Evolutionary conservation across 2,113 vertebrate species (phyloP).

Genomic region (Chlamydotis undulata): DNA sequence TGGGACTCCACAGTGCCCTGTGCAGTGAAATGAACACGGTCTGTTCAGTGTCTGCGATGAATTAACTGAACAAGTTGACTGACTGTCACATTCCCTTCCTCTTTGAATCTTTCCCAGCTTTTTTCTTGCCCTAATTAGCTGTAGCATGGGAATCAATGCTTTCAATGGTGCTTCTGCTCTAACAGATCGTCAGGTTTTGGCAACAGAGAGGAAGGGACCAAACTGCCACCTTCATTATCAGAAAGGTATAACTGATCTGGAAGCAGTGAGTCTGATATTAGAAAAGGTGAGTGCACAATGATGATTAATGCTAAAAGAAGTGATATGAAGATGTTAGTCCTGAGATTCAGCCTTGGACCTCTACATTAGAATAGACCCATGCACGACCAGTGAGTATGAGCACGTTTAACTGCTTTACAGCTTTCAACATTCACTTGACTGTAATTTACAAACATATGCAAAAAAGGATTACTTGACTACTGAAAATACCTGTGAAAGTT

Average conservation of each 20-base stretch:
- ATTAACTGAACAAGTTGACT: not conserved
- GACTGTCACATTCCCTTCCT: not conserved
- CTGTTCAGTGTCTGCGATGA: not conserved
- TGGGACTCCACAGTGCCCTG: not conserved
- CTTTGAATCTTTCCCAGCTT: not conserved
- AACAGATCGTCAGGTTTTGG: not conserved
- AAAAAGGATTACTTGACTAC: slow-evolving; percentile 28
- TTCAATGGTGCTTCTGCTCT: not conserved
- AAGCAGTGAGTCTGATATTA: not conserved
- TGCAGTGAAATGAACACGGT: not conserved
- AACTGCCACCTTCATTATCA: not conserved
- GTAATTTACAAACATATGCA: slow-evolving; percentile 8
- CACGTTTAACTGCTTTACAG: not conserved
- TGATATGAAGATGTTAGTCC: not conserved
- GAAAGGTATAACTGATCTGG: not conserved
- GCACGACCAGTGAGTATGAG: not conserved
- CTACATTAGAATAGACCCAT: not conserved
- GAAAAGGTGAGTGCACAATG: not conserved
- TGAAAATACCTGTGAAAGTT: slow-evolving; percentile 92
- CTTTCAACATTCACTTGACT: not conserved
- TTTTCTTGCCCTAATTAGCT: not conserved
- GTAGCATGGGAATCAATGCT: not conserved
- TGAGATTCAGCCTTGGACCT: not conserved
- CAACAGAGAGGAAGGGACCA: not conserved
- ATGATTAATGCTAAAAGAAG: not conserved